Evolutionary conservation across 1,140 invertebrate genomes (phyloP), one percentile per base, ranked within the genome.

Genomic region (Pseudomyrmex flavicornis): DNA sequence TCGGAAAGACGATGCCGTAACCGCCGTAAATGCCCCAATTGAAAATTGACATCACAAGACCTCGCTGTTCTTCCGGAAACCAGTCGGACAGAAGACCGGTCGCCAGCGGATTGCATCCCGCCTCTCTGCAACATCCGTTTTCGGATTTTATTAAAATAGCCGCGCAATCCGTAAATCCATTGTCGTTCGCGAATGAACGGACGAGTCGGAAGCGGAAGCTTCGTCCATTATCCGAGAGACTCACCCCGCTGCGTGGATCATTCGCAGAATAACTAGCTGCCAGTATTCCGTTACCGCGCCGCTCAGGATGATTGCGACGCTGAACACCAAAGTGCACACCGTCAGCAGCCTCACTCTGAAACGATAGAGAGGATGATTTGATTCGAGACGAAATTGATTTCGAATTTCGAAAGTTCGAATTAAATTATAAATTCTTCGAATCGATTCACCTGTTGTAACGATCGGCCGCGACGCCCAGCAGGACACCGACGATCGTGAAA

Each of bases 1-100:
- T 96, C 0, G 98, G 98, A 92, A 98, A 99, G 10, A 98, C 97
- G 63, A 99, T 96, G 58, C 98, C 98, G 86, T 98, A 99, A 12
- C 98, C 98, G 22, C 98, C 97, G 91, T 99, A 99, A 85, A 99
- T 99, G 50, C 98, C 98, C 98, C 98, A 99, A 93, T 99, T 99
- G 94, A 99, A 99, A 73, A 99, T 97, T 1, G 98, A 98, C 95
- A 99, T 96, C 0, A 98, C 98, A 13, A 98, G 94, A 9, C 97
- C 98, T 84, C 98, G 95, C 85, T 97, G 96, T 73, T 97, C 95
- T 92, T 97, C 97, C 0, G 96, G 95, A 89, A 98, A 98, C 88
- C 98, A 96, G 91, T 99, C 98, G 0, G 97, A 97, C 15, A 99
- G 95, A 61, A 99, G 96, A 70, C 95, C 95, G 0, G 97, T 98